Percentiles rank a stretch among this genome's conserved stretches.
phyloP scores from a whole-genome alignment of 2,113 vertebrate genomes.

The Leptobrachium leishanense region DNA sequence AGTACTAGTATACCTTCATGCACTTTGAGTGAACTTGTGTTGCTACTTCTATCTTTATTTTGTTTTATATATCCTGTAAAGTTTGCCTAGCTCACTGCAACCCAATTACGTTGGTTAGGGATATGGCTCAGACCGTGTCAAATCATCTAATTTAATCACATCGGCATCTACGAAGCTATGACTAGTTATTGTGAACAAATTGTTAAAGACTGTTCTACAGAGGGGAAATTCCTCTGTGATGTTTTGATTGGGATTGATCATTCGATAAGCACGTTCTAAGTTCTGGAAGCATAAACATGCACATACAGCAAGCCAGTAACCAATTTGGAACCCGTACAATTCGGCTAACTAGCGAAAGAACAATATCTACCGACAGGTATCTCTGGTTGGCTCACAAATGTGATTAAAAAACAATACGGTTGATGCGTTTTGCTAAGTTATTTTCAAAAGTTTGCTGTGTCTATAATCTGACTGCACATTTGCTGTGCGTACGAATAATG shows the following conservation, averaged over 20 bases:
- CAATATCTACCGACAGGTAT: slow-evolving; percentile 61
- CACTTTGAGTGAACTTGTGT: neutral
- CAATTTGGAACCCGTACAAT: slow-evolving; percentile 50
- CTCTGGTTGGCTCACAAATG: slow-evolving; percentile 54
- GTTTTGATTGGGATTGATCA: slow-evolving; percentile 11
- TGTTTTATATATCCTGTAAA: neutral
- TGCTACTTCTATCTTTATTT: slow-evolving; percentile 1
- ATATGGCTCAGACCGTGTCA: neutral
- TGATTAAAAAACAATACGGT: slow-evolving; percentile 68
- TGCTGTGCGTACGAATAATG: slow-evolving; percentile 88
- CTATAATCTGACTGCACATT: slow-evolving; percentile 77
- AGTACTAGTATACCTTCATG: neutral
- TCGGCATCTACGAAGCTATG: neutral
- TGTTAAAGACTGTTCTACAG: slow-evolving; percentile 1
- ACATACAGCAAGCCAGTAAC: slow-evolving; percentile 19
- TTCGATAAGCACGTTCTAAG: slow-evolving; percentile 52
- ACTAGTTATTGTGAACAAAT: neutral
- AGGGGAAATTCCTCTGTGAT: slow-evolving; percentile 17
- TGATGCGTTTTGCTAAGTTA: slow-evolving; percentile 65
- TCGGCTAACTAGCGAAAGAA: slow-evolving; percentile 63
- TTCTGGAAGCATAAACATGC: slow-evolving; percentile 46
- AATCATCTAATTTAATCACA: slow-evolving; percentile 10
- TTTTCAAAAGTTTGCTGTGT: slow-evolving; percentile 77
- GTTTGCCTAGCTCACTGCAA: neutral
- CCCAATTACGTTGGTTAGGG: neutral